phyloP scores from a whole-genome alignment of 2,888 invertebrate genomes.

The Petrolisthes manimaculis region DNA sequence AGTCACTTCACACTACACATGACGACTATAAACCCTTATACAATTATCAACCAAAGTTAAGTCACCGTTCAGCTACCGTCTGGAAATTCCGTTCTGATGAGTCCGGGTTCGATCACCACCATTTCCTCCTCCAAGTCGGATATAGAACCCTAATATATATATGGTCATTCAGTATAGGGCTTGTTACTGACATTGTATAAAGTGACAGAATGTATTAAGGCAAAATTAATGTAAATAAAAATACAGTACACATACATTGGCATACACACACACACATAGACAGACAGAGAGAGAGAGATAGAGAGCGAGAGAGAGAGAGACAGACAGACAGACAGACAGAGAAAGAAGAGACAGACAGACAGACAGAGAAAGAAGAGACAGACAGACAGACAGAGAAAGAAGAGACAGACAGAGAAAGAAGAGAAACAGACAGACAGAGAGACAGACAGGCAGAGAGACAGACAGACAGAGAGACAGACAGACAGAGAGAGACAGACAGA shows the following conservation, averaged over 20 bases:
- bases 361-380: neutral
- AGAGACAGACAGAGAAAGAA: slow-evolving; percentile 1
- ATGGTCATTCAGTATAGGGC: too few species aligned
- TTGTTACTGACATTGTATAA: neutral
- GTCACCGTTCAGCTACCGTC: too few species aligned
- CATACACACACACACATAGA: neutral
- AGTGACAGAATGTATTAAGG: neutral
- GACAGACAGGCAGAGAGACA: neutral
- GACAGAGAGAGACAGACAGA: neutral
- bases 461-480: neutral
- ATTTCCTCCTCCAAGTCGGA: too few species aligned
- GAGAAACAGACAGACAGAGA: neutral
- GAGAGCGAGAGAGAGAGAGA: neutral
- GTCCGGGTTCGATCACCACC: too few species aligned
- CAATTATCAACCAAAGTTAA: too few species aligned
- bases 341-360: neutral
- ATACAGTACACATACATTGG: neutral
- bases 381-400: slow-evolving; percentile 3
- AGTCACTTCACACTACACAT: too few species aligned
- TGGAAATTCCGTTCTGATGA: too few species aligned
- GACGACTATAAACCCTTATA: too few species aligned
- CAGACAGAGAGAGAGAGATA: neutral
- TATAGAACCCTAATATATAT: too few species aligned
- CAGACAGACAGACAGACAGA: neutral
- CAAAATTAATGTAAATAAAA: neutral